phyloP scores from a whole-genome alignment of 2,888 invertebrate species.

The Bugulina stolonifera region DNA sequence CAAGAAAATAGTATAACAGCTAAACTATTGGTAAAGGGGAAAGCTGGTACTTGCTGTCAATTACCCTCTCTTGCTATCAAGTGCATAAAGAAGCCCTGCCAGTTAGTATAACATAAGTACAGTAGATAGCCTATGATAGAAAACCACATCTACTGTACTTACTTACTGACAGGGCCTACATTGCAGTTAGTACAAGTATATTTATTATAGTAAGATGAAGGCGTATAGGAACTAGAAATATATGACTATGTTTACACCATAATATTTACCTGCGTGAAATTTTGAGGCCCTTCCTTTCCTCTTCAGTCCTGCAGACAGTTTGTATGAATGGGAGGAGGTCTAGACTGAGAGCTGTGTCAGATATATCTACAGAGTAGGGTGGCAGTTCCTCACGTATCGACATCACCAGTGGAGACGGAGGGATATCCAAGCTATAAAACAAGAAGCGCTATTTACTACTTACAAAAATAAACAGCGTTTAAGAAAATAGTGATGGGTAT shows the following conservation, averaged over 20 bases:
- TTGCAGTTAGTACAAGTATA: background rate
- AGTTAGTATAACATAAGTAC: too few species aligned
- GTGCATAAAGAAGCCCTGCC: too few species aligned
- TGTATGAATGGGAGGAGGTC: background rate
- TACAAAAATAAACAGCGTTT: too few species aligned
- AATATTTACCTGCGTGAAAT: slow-evolving; percentile 15
- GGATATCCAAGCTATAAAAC: background rate
- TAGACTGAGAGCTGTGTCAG: slow-evolving; percentile 1
- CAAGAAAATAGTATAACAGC: too few species aligned
- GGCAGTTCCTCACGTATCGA: slow-evolving; percentile 19
- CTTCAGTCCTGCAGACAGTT: background rate
- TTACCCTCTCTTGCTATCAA: too few species aligned
- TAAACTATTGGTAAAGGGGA: too few species aligned
- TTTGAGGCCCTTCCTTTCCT: background rate
- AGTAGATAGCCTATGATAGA: background rate
- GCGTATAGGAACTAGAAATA: too few species aligned
- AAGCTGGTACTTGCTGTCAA: too few species aligned
- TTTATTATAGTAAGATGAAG: too few species aligned
- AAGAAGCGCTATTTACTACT: too few species aligned
- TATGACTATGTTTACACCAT: too few species aligned
- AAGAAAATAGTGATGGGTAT: too few species aligned
- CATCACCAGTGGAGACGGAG: background rate
- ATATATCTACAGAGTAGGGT: background rate
- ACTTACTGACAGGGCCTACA: background rate
- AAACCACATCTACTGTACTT: background rate